phyloP scores from a whole-genome alignment of 1,140 invertebrate genomes.

The Drosophila funebris region DNA sequence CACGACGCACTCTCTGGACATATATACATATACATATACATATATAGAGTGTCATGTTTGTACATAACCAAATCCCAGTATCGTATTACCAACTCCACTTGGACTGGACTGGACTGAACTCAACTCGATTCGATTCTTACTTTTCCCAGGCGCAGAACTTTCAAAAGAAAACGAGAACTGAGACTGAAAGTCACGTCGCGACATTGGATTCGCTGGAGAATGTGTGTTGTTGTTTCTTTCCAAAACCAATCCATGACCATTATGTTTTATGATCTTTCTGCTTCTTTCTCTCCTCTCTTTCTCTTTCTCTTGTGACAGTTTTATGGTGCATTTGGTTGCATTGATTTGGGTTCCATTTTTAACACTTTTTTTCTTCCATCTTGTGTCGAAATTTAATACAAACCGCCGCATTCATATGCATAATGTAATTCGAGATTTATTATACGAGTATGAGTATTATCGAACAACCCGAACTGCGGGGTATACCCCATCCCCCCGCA shows the following conservation, averaged over 20 bases:
- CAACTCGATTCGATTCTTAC: background rate
- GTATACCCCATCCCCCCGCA: background rate
- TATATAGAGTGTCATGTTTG: constrained; percentile 33
- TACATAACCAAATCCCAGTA: constrained; percentile 34
- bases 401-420: constrained; percentile 66
- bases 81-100: constrained; percentile 12
- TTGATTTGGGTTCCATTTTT: constrained; percentile 64
- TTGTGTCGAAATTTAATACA: constrained; percentile 69
- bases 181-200: constrained; percentile 57
- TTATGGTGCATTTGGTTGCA: constrained; percentile 65
- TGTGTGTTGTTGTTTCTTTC: constrained; percentile 1
- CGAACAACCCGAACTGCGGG: background rate
- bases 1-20: background rate
- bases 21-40: background rate
- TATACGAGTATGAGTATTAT: constrained; percentile 64
- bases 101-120: background rate
- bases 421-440: constrained; percentile 78
- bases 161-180: constrained; percentile 41
- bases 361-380: constrained; percentile 61
- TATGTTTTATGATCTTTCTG: constrained; percentile 66
- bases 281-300: background rate
- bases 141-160: constrained; percentile 70
- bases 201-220: constrained; percentile 1
- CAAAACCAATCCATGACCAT: constrained; percentile 43
- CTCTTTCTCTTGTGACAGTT: constrained; percentile 56